Evolutionary conservation across 2,888 invertebrate genomes (phyloP).

Genomic region (Aproaerema taeniolella): DNA sequence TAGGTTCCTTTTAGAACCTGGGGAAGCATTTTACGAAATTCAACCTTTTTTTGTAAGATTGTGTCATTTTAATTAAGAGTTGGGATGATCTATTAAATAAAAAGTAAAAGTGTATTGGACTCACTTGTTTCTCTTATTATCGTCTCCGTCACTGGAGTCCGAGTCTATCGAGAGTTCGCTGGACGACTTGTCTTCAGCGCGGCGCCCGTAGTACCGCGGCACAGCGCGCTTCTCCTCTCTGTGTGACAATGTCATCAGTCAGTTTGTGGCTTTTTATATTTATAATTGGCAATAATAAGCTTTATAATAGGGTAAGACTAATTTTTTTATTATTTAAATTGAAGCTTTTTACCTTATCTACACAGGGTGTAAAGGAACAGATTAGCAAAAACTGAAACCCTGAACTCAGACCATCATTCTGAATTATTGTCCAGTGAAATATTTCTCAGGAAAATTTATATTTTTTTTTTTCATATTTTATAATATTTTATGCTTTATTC

Average conservation of each 20-base stretch:
- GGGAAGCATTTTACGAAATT: too few species aligned
- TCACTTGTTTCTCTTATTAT: constrained; percentile 49
- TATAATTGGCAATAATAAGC: background rate
- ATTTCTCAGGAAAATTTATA: too few species aligned
- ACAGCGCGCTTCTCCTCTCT: constrained; percentile 30
- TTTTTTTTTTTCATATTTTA: background rate
- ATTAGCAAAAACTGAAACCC: too few species aligned
- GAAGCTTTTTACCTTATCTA: background rate
- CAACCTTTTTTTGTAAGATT: too few species aligned
- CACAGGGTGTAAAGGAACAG: background rate
- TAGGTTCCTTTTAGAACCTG: too few species aligned
- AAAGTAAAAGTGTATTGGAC: background rate
- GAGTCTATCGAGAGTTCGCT: constrained; percentile 66
- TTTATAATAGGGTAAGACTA: background rate
- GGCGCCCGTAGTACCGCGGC: constrained; percentile 68
- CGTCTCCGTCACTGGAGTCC: constrained; percentile 47
- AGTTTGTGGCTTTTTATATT: background rate
- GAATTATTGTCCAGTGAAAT: too few species aligned
- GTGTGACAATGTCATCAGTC: too few species aligned
- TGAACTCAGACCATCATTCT: too few species aligned
- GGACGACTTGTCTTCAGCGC: constrained; percentile 63
- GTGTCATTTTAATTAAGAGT: too few species aligned
- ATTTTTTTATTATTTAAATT: too few species aligned
- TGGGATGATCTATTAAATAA: too few species aligned
- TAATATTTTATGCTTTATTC: background rate